These are phyloP conservation scores for Helicorthomorpha holstii DNA, from an alignment of 1,140 invertebrate genomes.

Conservation along the genomic window DNA sequence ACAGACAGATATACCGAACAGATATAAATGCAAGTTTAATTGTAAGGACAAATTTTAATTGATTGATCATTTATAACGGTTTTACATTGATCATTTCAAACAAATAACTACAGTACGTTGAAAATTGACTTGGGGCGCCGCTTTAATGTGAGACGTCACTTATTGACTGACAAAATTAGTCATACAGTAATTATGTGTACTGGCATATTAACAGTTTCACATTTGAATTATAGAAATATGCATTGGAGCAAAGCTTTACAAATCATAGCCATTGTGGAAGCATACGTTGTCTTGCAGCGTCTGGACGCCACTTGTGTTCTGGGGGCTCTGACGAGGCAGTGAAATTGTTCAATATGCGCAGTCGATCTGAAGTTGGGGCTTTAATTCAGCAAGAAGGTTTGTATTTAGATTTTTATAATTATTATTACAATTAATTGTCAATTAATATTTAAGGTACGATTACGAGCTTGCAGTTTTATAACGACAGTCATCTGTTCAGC, in stretches of 20 bases:
- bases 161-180: too few relatives aligned
- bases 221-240: constrained; percentile 29
- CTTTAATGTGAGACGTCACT: too few relatives aligned
- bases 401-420: background rate
- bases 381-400: constrained; percentile 59
- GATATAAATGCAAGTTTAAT: too few relatives aligned
- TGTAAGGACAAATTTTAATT: too few relatives aligned
- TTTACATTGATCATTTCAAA: too few relatives aligned
- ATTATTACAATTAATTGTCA: background rate
- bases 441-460: constrained; percentile 39
- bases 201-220: constrained; percentile 8
- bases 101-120: too few relatives aligned
- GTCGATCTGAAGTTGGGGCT: constrained; percentile 53
- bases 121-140: too few relatives aligned
- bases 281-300: constrained; percentile 48
- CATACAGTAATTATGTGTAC: too few relatives aligned
- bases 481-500: constrained; percentile 57
- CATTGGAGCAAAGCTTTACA: constrained; percentile 57
- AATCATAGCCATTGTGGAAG: constrained; percentile 66
- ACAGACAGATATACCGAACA: too few relatives aligned
- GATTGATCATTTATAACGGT: too few relatives aligned
- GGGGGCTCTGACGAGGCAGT: constrained; percentile 80
- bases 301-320: constrained; percentile 59
- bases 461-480: constrained; percentile 54
- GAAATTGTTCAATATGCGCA: constrained; percentile 63